phyloP scores from a whole-genome alignment of 2,113 vertebrate genomes.

The Opisthocomus hoazin region DNA sequence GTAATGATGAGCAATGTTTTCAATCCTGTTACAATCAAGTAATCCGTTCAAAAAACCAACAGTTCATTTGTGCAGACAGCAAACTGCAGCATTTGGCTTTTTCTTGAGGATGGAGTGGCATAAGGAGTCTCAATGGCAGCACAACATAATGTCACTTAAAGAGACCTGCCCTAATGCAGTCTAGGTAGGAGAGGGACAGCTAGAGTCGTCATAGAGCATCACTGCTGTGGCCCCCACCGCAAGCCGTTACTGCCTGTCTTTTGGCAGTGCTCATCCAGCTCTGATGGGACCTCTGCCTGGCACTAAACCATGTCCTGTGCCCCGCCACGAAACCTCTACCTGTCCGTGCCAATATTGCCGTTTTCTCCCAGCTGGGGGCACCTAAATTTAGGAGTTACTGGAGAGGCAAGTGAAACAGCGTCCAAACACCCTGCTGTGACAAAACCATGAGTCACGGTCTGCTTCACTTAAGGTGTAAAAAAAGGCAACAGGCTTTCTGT shows the following conservation, averaged over 20 bases:
- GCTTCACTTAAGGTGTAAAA: background rate
- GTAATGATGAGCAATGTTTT: background rate
- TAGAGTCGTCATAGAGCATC: background rate
- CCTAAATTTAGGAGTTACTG: background rate
- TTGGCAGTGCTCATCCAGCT: background rate
- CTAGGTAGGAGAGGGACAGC: background rate
- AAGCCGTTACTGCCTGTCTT: background rate
- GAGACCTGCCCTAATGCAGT: background rate
- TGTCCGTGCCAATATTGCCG: background rate
- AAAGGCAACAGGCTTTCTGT: background rate
- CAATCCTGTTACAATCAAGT: background rate
- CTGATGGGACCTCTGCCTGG: background rate
- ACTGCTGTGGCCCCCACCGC: background rate
- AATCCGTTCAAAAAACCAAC: background rate
- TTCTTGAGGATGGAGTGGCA: background rate
- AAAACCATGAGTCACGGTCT: rapidly evolving
- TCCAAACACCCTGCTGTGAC: background rate
- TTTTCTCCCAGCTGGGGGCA: background rate
- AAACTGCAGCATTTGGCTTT: background rate
- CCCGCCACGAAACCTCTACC: background rate
- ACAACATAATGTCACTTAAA: background rate
- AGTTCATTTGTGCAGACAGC: background rate
- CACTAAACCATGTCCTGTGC: background rate
- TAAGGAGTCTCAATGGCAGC: background rate
- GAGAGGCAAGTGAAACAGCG: background rate